Conservation (phyloP, 2,888 invertebrate species). For the Griposia aprilina region DNA sequence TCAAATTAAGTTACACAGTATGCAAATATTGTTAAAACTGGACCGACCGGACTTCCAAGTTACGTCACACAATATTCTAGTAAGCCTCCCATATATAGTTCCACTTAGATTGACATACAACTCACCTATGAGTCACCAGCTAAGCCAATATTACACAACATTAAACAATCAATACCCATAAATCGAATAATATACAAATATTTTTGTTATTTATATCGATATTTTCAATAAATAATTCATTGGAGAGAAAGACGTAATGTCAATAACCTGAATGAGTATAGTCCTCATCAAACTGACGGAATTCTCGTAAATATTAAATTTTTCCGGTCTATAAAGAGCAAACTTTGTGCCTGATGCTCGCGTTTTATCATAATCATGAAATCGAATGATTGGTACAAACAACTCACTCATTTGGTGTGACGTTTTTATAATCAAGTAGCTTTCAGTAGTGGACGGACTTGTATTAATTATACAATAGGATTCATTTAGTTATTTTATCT, state of each 20-base stretch:
- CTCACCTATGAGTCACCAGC: slow-evolving; percentile 33
- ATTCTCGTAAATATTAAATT: slow-evolving; percentile 65
- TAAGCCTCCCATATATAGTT: slow-evolving; percentile 6
- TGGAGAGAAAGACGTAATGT: slow-evolving; percentile 58
- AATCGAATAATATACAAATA: slow-evolving; percentile 1
- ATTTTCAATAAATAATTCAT: slow-evolving; percentile 66
- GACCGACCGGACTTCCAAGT: slow-evolving; percentile 21
- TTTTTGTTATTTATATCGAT: slow-evolving; percentile 47
- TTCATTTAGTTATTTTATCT: not conserved
- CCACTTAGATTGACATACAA: slow-evolving; percentile 15
- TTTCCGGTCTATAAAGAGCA: slow-evolving; percentile 51
- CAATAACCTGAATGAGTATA: slow-evolving; percentile 64
- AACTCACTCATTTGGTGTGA: slow-evolving; percentile 37
- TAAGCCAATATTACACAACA: slow-evolving; percentile 43
- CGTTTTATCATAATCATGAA: slow-evolving; percentile 57
- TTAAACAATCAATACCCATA: slow-evolving; percentile 29
- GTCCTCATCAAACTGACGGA: slow-evolving; percentile 57
- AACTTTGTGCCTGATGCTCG: slow-evolving; percentile 35
- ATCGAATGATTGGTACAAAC: slow-evolving; percentile 46
- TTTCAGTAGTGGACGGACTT: slow-evolving; percentile 15
- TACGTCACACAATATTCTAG: not conserved
- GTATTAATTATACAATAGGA: no score
- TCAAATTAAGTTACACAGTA: not conserved
- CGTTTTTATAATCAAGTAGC: slow-evolving; percentile 24
- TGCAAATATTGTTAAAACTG: slow-evolving; percentile 13